Percentiles rank a stretch among this genome's conserved stretches.
Conservation (phyloP, 2,888 invertebrate species). For the Theodoxus fluviatilis region DNA sequence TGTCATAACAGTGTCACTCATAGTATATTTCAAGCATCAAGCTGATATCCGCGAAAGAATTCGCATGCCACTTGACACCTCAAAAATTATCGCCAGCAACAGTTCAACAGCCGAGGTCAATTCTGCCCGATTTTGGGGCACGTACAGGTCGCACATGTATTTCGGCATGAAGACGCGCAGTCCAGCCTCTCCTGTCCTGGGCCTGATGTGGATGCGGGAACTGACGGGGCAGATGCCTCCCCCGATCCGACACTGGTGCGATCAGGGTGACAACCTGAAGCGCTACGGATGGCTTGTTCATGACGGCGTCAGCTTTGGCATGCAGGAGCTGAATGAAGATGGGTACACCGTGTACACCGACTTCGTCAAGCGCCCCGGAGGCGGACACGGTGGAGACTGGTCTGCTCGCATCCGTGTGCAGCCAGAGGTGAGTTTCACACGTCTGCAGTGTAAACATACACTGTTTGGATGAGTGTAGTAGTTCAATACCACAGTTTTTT, state of each 20-base stretch:
- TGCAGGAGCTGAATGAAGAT: slow-evolving; percentile 85
- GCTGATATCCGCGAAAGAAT: slow-evolving; percentile 44
- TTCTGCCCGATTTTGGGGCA: slow-evolving; percentile 78
- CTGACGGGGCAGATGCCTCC: slow-evolving; percentile 73
- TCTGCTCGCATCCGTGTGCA: slow-evolving; percentile 80
- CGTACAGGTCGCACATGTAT: slow-evolving; percentile 71
- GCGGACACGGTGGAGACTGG: slow-evolving; percentile 90
- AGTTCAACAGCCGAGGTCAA: slow-evolving; percentile 41
- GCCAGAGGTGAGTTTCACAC: slow-evolving; percentile 66
- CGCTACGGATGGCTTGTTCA: slow-evolving; percentile 90
- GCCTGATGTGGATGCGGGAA: slow-evolving; percentile 95
- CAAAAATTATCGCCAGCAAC: slow-evolving; percentile 46
- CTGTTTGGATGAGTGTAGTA: neutral
- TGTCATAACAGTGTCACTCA: slow-evolving; percentile 24
- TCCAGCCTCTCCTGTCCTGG: slow-evolving; percentile 86
- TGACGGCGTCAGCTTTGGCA: slow-evolving; percentile 89
- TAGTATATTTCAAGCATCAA: slow-evolving; percentile 41
- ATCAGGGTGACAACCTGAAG: slow-evolving; percentile 69
- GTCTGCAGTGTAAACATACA: neutral
- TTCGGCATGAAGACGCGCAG: slow-evolving; percentile 82
- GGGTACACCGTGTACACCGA: slow-evolving; percentile 81
- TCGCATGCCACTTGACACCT: slow-evolving; percentile 46
- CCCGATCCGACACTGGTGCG: slow-evolving; percentile 75
- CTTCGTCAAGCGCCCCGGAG: slow-evolving; percentile 85
- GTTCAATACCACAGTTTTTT: neutral